These are phyloP conservation scores for Alligator mississippiensis DNA, from an alignment of 2,113 vertebrate genomes.

Conservation along the genomic window DNA sequence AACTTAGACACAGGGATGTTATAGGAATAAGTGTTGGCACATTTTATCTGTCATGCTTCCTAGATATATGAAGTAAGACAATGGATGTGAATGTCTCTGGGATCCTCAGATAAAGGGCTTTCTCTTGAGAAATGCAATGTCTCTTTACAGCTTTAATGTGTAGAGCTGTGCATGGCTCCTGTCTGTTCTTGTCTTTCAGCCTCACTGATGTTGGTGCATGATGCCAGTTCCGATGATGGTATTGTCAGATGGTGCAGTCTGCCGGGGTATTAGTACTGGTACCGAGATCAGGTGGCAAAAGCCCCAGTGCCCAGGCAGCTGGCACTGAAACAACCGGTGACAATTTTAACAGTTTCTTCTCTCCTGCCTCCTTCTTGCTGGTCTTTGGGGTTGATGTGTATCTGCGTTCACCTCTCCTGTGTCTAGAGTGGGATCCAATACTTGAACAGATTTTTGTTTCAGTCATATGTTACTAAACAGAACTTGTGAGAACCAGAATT, in stretches of 20 bases:
- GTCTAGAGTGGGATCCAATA: neutral
- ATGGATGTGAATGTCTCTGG: too few relatives aligned
- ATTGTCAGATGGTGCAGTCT: too few relatives aligned
- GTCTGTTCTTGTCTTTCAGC: neutral
- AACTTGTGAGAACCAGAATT: too few relatives aligned
- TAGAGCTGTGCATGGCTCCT: neutral
- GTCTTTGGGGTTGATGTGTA: neutral
- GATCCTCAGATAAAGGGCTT: too few relatives aligned
- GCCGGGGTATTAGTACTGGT: neutral
- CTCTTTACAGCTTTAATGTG: neutral
- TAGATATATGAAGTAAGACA: too few relatives aligned
- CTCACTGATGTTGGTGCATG: neutral
- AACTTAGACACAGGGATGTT: too few relatives aligned
- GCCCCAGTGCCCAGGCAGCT: neutral
- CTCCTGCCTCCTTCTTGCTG: neutral
- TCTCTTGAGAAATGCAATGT: neutral
- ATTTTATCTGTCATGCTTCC: too few relatives aligned
- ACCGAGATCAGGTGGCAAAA: neutral
- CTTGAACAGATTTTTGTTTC: neutral
- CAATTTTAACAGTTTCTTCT: neutral
- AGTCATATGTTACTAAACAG: neutral
- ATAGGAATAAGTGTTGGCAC: too few relatives aligned
- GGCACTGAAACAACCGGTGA: neutral
- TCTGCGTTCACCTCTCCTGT: neutral
- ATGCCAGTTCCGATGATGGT: neutral